Base-by-base conservation (phyloP, 2,888 invertebrate genomes). In the Brachyptera putata region DNA sequence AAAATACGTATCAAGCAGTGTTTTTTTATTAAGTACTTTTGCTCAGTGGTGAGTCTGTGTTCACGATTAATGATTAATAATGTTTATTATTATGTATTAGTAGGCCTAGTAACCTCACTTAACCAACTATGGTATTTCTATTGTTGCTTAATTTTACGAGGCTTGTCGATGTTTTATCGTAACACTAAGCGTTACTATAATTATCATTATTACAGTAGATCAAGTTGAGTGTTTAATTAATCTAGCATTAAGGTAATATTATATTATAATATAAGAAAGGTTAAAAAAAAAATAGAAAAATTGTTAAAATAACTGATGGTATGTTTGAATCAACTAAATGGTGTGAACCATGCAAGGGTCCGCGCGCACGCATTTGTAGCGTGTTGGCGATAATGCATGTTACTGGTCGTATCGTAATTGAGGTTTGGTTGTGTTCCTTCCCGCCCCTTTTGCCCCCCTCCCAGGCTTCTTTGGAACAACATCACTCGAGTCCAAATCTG, bases 301-400 rank as follows among this genome's bases (percentile, higher is more conserved):
- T 43, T 26, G 46, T 77, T 79, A 63, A 50, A 50, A 50, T 25
- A 25, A 16, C 26, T 50, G 16, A 16, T 16, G 16, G 49, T 26
- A 25, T 50, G 30, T 41, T 41, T 41, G 21, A 41, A 18, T 18
- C 16, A 41, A 41, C 16, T 61, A 61, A 67, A 62, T 56, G 63
- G 64, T 63, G 65, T 68, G 65, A 74, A 61, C 61, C 60, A 64
- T 62, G 60, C 58, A 62, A 62, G 64, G 61, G 55, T 63, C 63
- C 61, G 57, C 43, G 13, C 21, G 21, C 41, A 18, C 18, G 21
- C 21, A n/a, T n/a, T n/a, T n/a, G n/a, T n/a, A n/a, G n/a, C n/a
- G n/a, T n/a, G n/a, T n/a, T n/a, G n/a, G n/a, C n/a, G 14, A 26
- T 13, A 26, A 50, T 25, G 26, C 11, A 24, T 50, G 49, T 30